A percentile compares a stretch with the other conserved stretches of the same genome.
Conservation (phyloP, 2,888 invertebrate genomes). For the Scaptomyza parva region DNA sequence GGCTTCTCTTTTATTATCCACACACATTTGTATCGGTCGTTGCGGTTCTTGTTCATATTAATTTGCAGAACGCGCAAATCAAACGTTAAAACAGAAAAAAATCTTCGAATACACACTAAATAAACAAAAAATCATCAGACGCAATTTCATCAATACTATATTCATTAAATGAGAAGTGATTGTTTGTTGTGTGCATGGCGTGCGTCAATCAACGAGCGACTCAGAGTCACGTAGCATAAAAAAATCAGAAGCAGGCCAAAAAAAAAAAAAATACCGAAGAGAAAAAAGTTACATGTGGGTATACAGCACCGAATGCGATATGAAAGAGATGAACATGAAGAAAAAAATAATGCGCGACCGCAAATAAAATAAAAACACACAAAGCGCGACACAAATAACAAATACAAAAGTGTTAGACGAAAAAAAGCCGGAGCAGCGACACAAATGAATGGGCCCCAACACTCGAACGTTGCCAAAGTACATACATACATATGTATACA, state of each 20-base stretch:
- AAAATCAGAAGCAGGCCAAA: conserved; percentile 39
- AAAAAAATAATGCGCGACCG: conserved; percentile 37
- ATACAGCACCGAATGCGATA: conserved; percentile 39
- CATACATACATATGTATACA: conserved; percentile 43
- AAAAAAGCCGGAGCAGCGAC: conserved; percentile 52
- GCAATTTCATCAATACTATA: conserved; percentile 34
- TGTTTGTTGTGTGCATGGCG: conserved; percentile 36
- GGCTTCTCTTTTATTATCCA: conserved; percentile 53
- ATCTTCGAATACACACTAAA: conserved; percentile 51
- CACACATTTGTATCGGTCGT: conserved; percentile 53
- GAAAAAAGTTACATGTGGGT: conserved; percentile 57
- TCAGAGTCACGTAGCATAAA: conserved; percentile 57
- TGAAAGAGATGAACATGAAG: conserved; percentile 38
- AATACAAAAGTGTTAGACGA: conserved; percentile 37
- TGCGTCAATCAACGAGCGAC: conserved; percentile 37
- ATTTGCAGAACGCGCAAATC: conserved; percentile 65
- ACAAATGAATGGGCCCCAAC: conserved; percentile 66
- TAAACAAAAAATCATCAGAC: conserved; percentile 27
- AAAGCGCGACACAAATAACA: conserved; percentile 49
- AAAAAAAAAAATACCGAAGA: conserved; percentile 2
- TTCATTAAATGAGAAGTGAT: conserved; percentile 39
- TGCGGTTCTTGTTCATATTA: conserved; percentile 51
- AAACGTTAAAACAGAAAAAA: conserved; percentile 41
- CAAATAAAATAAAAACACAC: conserved; percentile 29
- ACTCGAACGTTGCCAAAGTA: conserved; percentile 61